Evolutionary conservation across 2,113 vertebrate species (phyloP).

Genomic region (Thunnus thynnus): DNA sequence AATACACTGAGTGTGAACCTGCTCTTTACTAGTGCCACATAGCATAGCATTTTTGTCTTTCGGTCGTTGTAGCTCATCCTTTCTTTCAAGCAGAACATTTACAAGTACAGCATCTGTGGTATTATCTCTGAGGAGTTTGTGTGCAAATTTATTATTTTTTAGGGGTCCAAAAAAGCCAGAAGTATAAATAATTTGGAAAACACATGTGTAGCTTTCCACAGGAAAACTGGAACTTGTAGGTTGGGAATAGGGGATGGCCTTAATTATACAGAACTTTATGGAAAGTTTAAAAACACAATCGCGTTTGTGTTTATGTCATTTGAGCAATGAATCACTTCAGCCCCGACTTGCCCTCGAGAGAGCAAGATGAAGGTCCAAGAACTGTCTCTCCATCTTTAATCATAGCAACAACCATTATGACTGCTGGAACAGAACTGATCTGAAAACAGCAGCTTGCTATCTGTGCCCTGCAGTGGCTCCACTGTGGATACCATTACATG

Average conservation of each 20-base stretch:
- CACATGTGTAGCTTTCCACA: neutral
- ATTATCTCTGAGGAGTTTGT: no score
- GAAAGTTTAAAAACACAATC: constrained; percentile 30
- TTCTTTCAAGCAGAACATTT: no score
- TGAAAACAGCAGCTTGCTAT: constrained; percentile 79
- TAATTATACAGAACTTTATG: constrained; percentile 3
- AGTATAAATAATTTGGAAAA: neutral
- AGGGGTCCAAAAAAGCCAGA: neutral
- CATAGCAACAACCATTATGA: constrained; percentile 72
- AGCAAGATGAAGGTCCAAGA: constrained; percentile 63
- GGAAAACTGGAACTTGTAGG: neutral
- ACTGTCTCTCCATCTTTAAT: constrained; percentile 74
- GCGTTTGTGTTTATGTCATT: constrained; percentile 4
- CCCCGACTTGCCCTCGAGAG: constrained; percentile 37
- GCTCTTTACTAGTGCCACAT: neutral
- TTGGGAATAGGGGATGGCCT: neutral
- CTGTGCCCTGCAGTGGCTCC: constrained; percentile 78
- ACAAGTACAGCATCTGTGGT: no score
- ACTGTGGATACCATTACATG: constrained; percentile 78
- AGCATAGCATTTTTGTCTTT: neutral
- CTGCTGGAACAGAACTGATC: constrained; percentile 78
- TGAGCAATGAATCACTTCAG: neutral
- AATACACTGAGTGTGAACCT: neutral
- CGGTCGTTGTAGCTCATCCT: neutral
- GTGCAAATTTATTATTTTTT: neutral